A percentile compares a stretch with the other conserved stretches of the same genome.
Evolutionary conservation across 2,888 invertebrate genomes (phyloP).

Genomic region (Cheilosia pagana): DNA sequence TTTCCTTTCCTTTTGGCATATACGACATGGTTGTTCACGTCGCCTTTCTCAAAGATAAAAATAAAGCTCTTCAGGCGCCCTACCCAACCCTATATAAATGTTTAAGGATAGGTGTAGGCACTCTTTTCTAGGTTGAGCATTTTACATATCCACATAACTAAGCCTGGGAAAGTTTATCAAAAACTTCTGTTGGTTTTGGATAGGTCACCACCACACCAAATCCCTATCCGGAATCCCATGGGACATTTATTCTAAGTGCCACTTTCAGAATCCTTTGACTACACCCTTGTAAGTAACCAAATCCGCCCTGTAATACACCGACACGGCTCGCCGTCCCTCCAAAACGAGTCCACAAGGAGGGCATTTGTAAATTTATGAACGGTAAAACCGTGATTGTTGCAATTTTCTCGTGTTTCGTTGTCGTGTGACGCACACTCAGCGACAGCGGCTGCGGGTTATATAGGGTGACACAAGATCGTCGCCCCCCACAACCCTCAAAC

Average conservation of each 20-base stretch:
- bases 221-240: slow-evolving; percentile 59
- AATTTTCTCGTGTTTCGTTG: slow-evolving; percentile 65
- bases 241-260: slow-evolving; percentile 74
- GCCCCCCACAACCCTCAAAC: neutral
- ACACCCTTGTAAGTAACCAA: slow-evolving; percentile 73
- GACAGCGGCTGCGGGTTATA: neutral
- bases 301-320: slow-evolving; percentile 47
- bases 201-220: slow-evolving; percentile 58
- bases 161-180: slow-evolving; percentile 61
- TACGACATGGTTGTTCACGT: slow-evolving; percentile 35
- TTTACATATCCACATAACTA: slow-evolving; percentile 52
- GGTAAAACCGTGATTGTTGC: slow-evolving; percentile 74
- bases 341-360: slow-evolving; percentile 52
- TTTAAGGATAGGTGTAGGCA: neutral
- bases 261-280: slow-evolving; percentile 72
- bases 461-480: slow-evolving; percentile 21
- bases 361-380: slow-evolving; percentile 72
- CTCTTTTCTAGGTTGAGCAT: slow-evolving; percentile 9
- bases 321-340: slow-evolving; percentile 8
- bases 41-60: slow-evolving; percentile 14
- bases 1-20: slow-evolving; percentile 16
- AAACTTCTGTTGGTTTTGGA: slow-evolving; percentile 40
- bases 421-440: slow-evolving; percentile 46
- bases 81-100: no score
- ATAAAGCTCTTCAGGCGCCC: slow-evolving; percentile 49